Percentiles rank a stretch among this genome's conserved stretches.
Conservation (phyloP, 2,797 vertebrate genomes). For the Staurois parvus region DNA sequence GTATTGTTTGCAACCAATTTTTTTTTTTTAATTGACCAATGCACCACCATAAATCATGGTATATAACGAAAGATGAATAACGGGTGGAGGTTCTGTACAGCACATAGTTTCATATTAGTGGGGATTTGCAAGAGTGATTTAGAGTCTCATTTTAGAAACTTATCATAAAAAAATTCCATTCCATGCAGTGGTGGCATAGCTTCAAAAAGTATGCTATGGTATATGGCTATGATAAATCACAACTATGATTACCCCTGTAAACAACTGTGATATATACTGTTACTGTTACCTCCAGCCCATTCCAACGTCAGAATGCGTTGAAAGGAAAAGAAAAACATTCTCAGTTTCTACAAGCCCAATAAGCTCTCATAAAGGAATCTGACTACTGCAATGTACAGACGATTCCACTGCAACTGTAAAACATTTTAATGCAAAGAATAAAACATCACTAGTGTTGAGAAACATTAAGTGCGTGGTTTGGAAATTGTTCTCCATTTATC, state of each 20-base stretch:
- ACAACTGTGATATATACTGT: neutral
- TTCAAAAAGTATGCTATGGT: slow-evolving; percentile 13
- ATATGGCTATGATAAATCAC: slow-evolving; percentile 1
- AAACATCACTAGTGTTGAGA: too few relatives aligned
- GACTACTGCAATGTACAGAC: too few relatives aligned
- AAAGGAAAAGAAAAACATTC: neutral
- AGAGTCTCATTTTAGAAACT: neutral
- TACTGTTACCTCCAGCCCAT: neutral
- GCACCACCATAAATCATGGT: neutral
- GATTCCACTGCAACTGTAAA: too few relatives aligned
- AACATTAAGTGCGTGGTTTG: too few relatives aligned
- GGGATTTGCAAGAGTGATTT: neutral
- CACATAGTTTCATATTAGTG: neutral
- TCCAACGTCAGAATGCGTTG: neutral
- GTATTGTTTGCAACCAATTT: neutral
- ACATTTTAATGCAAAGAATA: too few relatives aligned
- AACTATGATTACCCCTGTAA: slow-evolving; percentile 2
- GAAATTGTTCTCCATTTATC: too few relatives aligned
- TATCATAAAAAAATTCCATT: neutral
- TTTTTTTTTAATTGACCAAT: neutral
- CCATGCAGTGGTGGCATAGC: neutral
- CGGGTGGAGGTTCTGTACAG: neutral
- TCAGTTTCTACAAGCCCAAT: too few relatives aligned
- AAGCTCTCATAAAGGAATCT: too few relatives aligned
- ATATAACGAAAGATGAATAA: neutral